phyloP scores from a whole-genome alignment of 2,888 invertebrate genomes.

The Onchidella celtica region DNA sequence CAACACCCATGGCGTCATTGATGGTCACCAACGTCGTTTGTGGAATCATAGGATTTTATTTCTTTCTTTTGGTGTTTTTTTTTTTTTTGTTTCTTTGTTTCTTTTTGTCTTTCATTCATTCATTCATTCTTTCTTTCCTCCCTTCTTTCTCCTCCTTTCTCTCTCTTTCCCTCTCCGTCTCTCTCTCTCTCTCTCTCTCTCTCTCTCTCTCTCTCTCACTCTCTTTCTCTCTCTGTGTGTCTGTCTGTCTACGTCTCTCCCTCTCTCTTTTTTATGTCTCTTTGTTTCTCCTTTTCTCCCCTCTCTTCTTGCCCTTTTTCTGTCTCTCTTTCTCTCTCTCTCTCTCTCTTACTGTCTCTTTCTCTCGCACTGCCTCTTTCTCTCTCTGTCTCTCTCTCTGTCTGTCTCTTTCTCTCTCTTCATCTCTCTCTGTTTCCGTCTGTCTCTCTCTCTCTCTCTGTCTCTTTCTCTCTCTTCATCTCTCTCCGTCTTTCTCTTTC shows the following conservation, averaged over 20 bases:
- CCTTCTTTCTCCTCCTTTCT: conserved; percentile 23
- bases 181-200: conserved; percentile 5
- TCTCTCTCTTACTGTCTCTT: conserved; percentile 23
- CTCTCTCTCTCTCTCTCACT: background rate
- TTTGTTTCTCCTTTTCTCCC: conserved; percentile 20
- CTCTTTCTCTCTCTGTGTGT: background rate
- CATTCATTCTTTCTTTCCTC: too few relatives aligned
- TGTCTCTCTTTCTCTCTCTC: conserved; percentile 26
- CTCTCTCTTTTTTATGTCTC: conserved; percentile 12
- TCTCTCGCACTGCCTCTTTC: conserved; percentile 3
- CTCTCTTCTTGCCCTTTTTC: background rate
- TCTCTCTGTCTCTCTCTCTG: conserved; percentile 24
- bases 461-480: conserved; percentile 14
- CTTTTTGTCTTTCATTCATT: too few relatives aligned
- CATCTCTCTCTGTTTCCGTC: background rate
- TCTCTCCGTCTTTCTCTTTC: too few relatives aligned
- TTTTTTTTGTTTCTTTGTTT: too few relatives aligned
- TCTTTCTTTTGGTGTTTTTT: too few relatives aligned
- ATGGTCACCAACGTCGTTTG: too few relatives aligned
- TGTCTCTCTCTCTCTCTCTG: conserved; percentile 40
- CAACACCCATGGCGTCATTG: too few relatives aligned
- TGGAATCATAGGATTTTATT: too few relatives aligned
- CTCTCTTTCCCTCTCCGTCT: background rate
- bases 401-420: conserved; percentile 7
- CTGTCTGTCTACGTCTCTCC: conserved; percentile 18